These are phyloP conservation scores for Merluccius polli DNA, from an alignment of 2,797 vertebrate genomes.

Conservation along the genomic window DNA sequence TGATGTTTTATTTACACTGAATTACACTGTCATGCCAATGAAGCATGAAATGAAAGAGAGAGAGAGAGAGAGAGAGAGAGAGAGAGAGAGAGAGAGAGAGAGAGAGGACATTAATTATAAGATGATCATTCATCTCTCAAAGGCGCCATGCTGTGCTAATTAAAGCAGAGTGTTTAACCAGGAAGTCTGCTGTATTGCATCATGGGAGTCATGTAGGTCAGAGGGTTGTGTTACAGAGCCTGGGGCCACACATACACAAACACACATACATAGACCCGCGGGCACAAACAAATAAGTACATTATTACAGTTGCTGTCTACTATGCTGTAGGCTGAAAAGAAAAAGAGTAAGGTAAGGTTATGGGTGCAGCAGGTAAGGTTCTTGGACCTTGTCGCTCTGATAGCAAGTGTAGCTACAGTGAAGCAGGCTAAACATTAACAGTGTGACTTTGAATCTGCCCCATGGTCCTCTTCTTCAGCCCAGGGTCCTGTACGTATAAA, in stretches of 20 bases:
- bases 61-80: not conserved
- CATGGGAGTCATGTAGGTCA: constrained; percentile 32
- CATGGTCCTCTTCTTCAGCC: not conserved
- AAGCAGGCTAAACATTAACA: not conserved
- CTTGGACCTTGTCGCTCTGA: too few relatives aligned
- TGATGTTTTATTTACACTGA: too few relatives aligned
- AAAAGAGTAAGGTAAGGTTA: too few relatives aligned
- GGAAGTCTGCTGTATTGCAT: constrained; percentile 46
- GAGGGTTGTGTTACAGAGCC: constrained; percentile 30
- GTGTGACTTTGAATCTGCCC: not conserved
- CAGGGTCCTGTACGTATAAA: too few relatives aligned
- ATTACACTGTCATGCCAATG: too few relatives aligned
- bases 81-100: not conserved
- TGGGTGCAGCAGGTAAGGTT: too few relatives aligned
- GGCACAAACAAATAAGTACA: not conserved
- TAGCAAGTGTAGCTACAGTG: too few relatives aligned
- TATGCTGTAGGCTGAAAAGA: too few relatives aligned
- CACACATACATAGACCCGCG: constrained; percentile 4
- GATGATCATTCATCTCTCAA: constrained; percentile 23
- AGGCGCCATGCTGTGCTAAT: constrained; percentile 10
- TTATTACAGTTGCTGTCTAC: not conserved
- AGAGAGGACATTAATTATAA: constrained; percentile 29
- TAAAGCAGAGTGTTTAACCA: constrained; percentile 21
- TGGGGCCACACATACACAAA: constrained; percentile 16
- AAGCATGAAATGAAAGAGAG: not conserved